Percentiles rank a stretch among this genome's conserved stretches.
Conservation (phyloP, 2,888 invertebrate genomes). For the Trachelus tabidus region DNA sequence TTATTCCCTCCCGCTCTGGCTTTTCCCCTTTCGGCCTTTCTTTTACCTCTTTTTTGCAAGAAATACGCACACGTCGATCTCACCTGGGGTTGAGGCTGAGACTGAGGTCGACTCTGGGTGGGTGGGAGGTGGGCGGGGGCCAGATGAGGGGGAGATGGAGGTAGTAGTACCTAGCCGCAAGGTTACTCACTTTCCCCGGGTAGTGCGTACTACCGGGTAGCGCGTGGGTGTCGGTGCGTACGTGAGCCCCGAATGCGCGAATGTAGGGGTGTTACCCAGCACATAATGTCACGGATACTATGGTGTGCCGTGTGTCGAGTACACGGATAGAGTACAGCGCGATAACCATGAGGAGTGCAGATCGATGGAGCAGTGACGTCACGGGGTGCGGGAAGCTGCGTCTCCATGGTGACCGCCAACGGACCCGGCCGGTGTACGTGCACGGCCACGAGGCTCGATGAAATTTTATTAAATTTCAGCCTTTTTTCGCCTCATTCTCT, state of each 20-base stretch:
- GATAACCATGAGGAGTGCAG: conserved; percentile 50
- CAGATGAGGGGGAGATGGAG: conserved; percentile 1
- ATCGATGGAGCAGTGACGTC: conserved; percentile 66
- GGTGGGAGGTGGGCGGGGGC: background rate
- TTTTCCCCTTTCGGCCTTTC: background rate
- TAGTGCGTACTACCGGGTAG: conserved; percentile 10
- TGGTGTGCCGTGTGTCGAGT: conserved; percentile 28
- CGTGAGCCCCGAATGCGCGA: background rate
- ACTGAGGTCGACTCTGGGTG: background rate
- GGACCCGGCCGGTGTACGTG: conserved; percentile 53
- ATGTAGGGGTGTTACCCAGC: conserved; percentile 20
- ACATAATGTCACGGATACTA: conserved; percentile 27
- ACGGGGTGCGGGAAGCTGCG: conserved; percentile 64
- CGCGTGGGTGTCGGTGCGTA: background rate
- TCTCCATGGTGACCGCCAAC: conserved; percentile 66
- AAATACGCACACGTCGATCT: background rate
- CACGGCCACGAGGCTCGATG: conserved; percentile 37
- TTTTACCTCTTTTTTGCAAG: background rate
- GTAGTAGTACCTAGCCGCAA: conserved; percentile 29
- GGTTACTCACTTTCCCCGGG: conserved; percentile 46
- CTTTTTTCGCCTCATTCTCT: conserved; percentile 24
- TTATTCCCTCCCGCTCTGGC: background rate
- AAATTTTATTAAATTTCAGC: conserved; percentile 63
- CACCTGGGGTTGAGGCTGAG: background rate
- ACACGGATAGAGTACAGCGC: conserved; percentile 26